Base-by-base conservation (phyloP, 2,888 invertebrate genomes). In the Orthonevra nobilis region DNA sequence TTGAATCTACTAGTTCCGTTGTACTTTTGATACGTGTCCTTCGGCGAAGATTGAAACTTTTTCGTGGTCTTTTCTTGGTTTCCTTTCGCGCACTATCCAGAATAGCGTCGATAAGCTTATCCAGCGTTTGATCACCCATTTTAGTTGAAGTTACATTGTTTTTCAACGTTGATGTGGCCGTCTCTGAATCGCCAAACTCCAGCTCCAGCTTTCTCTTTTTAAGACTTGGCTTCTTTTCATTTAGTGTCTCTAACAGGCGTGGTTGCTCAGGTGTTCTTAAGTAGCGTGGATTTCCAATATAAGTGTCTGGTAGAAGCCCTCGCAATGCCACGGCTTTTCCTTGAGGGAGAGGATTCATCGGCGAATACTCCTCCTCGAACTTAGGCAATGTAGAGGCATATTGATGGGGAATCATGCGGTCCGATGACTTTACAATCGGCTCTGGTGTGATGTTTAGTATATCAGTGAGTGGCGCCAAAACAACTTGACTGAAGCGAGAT, bases 71-170 rank as follows among this genome's bases (percentile, higher is more conserved):
- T 66, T 86, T 84, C 81, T 82, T 74, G 60, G 85, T 83, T 28
- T 87, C 84, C 68, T 89, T 88, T 69, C 86, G 84, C 4, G 87
- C 87, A 42, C 87, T 88, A 34, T 89, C 88, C 26, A 89, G 81
- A 32, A 89, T 89, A 56, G 88, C 88, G 82, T 88, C 88, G 63
- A 89, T 89, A 10, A 89, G 84, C 61, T 85, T 83, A 50, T 89
- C 88, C 81, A 89, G 81, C 3, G 88, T 87, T 48, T 85, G 85
- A 46, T 89, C 89, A 7, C 87, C 86, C 86, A 89, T 86, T 14
- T 85, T 84, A 0, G 86, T 83, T 5, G 88, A 88, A n/a, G 82
- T 83, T 23, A 23, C 3, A 14, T 7, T 20, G n/a, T 34, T 52
- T 3, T 85, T 54, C 2, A 81, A 82, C 5, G 85, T 83, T 6